A percentile compares a stretch with the other conserved stretches of the same genome.
Conservation (phyloP, 2,888 invertebrate species). For the Ectobius pallidus region DNA sequence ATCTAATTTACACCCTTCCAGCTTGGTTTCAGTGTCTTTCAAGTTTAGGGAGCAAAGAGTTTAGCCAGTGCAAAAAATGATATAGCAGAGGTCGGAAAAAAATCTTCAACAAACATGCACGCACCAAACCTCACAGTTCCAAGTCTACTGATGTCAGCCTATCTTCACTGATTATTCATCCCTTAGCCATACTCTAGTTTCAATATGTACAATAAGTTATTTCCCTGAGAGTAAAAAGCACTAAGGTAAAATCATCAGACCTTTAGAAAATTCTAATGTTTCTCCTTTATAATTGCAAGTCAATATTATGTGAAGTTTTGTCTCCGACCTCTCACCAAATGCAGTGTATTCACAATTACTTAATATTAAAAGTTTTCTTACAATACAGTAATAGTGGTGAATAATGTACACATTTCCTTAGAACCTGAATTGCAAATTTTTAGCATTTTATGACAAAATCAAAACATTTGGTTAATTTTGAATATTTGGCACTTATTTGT, state of each 20-base stretch:
- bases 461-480: too few relatives aligned
- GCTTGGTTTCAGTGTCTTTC: conserved; percentile 30
- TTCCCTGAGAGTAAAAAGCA: conserved; percentile 31
- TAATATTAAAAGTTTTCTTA: too few relatives aligned
- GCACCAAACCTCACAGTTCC: not conserved
- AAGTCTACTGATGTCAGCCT: not conserved
- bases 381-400: too few relatives aligned
- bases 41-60: conserved; percentile 34
- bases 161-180: conserved; percentile 2
- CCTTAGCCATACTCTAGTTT: conserved; percentile 18
- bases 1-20: conserved; percentile 25
- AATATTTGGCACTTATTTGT: too few relatives aligned
- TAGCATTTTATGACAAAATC: too few relatives aligned
- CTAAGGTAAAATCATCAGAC: conserved; percentile 20
- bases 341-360: conserved; percentile 21
- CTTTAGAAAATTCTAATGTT: not conserved
- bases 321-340: conserved; percentile 29
- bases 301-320: not conserved
- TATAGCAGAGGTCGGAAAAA: conserved; percentile 13
- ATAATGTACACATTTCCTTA: too few relatives aligned
- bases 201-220: conserved; percentile 20
- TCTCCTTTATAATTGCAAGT: not conserved
- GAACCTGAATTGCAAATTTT: too few relatives aligned
- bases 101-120: not conserved
- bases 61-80: conserved; percentile 30